Evolutionary conservation across 1,140 invertebrate genomes (phyloP).

Genomic region (Camponotus floridanus): DNA sequence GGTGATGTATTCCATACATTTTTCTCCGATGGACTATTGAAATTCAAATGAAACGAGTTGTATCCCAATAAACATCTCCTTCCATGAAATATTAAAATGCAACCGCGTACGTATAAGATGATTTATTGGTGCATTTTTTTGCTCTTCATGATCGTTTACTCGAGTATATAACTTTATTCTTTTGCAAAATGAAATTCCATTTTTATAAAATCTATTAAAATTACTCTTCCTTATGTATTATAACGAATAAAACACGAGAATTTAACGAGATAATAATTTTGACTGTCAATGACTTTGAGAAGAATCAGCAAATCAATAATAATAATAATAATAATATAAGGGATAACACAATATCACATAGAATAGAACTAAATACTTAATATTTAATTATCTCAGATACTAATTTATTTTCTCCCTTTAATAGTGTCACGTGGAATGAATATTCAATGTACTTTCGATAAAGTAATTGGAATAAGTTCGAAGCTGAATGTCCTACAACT

Average conservation of each 20-base stretch:
- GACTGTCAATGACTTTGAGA: too few species aligned
- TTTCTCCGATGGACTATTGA: slow-evolving; percentile 19
- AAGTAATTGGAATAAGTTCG: neutral
- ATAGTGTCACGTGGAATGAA: neutral
- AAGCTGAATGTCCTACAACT: neutral
- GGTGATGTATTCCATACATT: neutral
- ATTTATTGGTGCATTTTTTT: neutral
- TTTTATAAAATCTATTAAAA: neutral
- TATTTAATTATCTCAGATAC: neutral
- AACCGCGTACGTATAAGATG: neutral
- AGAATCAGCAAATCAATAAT: neutral
- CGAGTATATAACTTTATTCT: neutral
- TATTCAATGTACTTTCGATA: neutral
- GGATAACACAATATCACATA: neutral
- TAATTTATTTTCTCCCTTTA: too few species aligned
- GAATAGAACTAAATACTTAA: too few species aligned
- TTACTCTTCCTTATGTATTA: neutral
- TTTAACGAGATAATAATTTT: neutral
- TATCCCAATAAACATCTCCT: neutral
- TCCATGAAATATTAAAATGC: slow-evolving; percentile 69
- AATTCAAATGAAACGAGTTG: slow-evolving; percentile 57
- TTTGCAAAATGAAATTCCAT: neutral
- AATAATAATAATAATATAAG: neutral
- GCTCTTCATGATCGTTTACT: neutral
- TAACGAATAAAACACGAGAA: neutral